A percentile compares a stretch with the other conserved stretches of the same genome.
phyloP scores from a whole-genome alignment of 2,888 invertebrate species.

The Omphaloscelis lunosa region DNA sequence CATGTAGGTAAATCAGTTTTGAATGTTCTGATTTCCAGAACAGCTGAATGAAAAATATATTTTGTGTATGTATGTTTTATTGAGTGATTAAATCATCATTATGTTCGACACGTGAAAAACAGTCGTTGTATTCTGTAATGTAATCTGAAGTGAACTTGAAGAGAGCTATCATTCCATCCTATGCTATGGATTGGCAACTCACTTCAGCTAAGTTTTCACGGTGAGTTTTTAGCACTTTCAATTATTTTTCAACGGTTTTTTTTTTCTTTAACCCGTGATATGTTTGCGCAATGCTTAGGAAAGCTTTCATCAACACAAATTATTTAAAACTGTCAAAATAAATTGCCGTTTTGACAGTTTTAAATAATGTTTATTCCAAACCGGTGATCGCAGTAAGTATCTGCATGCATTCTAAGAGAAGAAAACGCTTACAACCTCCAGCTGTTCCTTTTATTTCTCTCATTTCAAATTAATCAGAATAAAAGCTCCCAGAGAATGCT shows the following conservation, averaged over 20 bases:
- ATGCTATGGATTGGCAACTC: too few species aligned
- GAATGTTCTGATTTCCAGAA: conserved; percentile 2
- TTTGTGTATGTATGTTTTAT: neutral
- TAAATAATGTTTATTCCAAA: neutral
- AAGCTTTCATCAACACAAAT: neutral
- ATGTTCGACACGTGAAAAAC: neutral
- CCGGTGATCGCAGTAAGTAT: too few species aligned
- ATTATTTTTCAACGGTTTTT: neutral
- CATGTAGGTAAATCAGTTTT: conserved; percentile 11
- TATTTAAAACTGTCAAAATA: neutral
- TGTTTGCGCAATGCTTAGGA: neutral
- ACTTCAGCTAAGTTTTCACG: too few species aligned
- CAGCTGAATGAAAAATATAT: conserved; percentile 3
- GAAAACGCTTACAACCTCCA: neutral
- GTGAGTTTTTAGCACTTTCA: neutral
- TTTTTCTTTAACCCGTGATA: neutral
- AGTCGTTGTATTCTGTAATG: too few species aligned
- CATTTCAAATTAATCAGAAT: conserved; percentile 31
- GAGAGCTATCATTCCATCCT: too few species aligned
- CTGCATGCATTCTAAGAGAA: neutral
- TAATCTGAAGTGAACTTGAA: too few species aligned
- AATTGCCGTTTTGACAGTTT: too few species aligned
- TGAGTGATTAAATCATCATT: neutral
- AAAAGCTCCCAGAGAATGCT: conserved; percentile 20
- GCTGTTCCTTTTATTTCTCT: neutral